Evolutionary conservation across 2,888 invertebrate genomes (phyloP), one percentile per base, ranked within the genome.

Genomic region (Brachyptera putata): DNA sequence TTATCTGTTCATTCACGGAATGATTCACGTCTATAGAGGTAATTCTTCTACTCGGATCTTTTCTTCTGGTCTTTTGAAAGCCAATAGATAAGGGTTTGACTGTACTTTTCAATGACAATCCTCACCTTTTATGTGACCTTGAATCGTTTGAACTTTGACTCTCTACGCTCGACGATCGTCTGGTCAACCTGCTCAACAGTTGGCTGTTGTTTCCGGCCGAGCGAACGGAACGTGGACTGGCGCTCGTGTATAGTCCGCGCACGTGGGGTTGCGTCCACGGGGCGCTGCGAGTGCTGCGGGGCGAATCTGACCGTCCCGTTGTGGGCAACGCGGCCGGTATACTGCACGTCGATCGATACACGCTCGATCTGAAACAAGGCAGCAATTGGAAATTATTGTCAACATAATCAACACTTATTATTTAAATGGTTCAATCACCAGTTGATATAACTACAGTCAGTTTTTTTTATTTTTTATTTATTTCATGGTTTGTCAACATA

Each of bases 101-200:
- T 49, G 14, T 18, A n/a, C 16, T 2, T 18, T 21, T 14, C 21
- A 18, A 43, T 43, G 16, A 43, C n/a, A 3, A 30, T 22, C 49
- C 58, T 13, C 18, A 61, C 63, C 61, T 55, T 30, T 64, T 64
- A 72, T 87, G 88, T 13, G 86, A 84, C 65, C 87, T 80, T 5
- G 89, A 89, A 73, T 93, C 93, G 67, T 88, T 90, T 25, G 91
- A 91, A 74, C 91, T 92, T 75, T 91, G 92, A 70, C 92, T 92
- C 75, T 93, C 93, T 25, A 92, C 87, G 67, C 91, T 91, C 59
- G 91, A 90, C 0, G 75, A 74, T 24, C 75, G 66, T 25, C 71
- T 58, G 11, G 69, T 67, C 63, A 76, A 73, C 66, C 75, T 70
- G 69, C 72, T 74, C n/a, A 60, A 60, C 13, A 64, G 58, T 43